These are phyloP conservation scores for Epicampocera succincta DNA, from an alignment of 2,888 invertebrate genomes.

Conservation along the genomic window DNA sequence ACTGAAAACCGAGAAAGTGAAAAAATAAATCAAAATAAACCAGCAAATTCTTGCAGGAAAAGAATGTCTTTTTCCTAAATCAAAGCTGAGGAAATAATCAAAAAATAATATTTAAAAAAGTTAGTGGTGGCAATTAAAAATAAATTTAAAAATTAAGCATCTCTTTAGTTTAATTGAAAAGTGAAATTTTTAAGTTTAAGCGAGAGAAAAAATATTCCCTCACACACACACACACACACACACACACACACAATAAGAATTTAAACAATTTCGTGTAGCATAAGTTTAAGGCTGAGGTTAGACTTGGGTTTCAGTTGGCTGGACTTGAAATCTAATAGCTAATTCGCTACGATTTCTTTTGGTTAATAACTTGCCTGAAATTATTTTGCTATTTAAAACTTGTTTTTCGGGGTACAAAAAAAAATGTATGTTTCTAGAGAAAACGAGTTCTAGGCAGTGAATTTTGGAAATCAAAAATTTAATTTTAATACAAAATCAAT, in stretches of 20 bases:
- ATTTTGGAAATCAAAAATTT: too few relatives aligned
- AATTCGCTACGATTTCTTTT: too few relatives aligned
- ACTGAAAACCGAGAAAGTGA: constrained; percentile 21
- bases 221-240: background rate
- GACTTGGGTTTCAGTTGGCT: background rate
- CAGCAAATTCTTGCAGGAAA: background rate
- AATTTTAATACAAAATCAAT: too few relatives aligned
- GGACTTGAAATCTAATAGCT: too few relatives aligned
- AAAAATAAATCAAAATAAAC: constrained; percentile 37
- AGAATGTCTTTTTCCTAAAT: background rate
- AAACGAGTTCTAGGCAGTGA: too few relatives aligned
- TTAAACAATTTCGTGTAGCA: background rate
- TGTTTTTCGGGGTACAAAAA: too few relatives aligned
- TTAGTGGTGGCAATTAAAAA: constrained; percentile 13
- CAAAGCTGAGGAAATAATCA: constrained; percentile 35
- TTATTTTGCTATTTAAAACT: too few relatives aligned
- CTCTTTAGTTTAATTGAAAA: background rate
- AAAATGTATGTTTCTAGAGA: too few relatives aligned
- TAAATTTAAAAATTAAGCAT: too few relatives aligned
- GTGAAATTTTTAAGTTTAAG: constrained; percentile 48
- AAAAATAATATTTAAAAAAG: constrained; percentile 26
- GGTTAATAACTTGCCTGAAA: too few relatives aligned
- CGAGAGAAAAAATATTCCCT: constrained; percentile 2
- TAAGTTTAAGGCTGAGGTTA: constrained; percentile 12
- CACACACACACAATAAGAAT: constrained; percentile 25